These are phyloP conservation scores for Oceanodroma tethys DNA, from an alignment of 2,113 vertebrate genomes.

Conservation along the genomic window DNA sequence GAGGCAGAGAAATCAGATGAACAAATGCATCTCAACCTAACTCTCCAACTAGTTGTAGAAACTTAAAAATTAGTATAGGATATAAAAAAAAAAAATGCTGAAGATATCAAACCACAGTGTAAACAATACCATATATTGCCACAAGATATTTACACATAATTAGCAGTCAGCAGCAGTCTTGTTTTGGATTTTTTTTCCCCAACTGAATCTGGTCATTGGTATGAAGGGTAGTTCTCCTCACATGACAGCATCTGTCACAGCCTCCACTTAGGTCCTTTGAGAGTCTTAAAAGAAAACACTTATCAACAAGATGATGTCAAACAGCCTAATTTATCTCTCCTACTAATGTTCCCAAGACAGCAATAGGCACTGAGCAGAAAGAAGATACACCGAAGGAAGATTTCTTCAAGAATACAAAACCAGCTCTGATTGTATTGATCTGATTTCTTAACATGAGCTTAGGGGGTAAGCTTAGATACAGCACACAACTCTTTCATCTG, in stretches of 20 bases:
- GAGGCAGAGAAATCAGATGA: not conserved
- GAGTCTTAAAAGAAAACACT: conserved; percentile 34
- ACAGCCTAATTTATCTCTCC: conserved; percentile 24
- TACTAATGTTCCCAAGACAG: conserved; percentile 4
- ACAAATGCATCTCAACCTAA: not conserved
- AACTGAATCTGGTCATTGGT: not conserved
- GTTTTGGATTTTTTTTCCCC: not conserved
- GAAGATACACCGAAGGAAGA: not conserved
- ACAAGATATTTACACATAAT: not conserved
- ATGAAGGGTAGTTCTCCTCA: not conserved
- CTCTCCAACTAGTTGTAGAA: not conserved
- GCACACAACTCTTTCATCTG: not conserved
- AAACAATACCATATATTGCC: rapidly evolving
- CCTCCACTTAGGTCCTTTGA: not conserved
- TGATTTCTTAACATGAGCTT: not conserved
- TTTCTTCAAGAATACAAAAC: not conserved
- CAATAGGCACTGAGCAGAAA: not conserved
- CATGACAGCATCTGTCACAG: not conserved
- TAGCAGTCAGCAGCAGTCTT: not conserved
- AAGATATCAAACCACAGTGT: not conserved
- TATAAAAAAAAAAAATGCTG: not conserved
- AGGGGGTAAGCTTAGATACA: not conserved
- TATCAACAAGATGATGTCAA: conserved; percentile 69
- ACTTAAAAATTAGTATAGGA: not conserved
- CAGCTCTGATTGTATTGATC: not conserved